Base-by-base conservation (phyloP, 2,797 vertebrate species). In the Silurus aristotelis region DNA sequence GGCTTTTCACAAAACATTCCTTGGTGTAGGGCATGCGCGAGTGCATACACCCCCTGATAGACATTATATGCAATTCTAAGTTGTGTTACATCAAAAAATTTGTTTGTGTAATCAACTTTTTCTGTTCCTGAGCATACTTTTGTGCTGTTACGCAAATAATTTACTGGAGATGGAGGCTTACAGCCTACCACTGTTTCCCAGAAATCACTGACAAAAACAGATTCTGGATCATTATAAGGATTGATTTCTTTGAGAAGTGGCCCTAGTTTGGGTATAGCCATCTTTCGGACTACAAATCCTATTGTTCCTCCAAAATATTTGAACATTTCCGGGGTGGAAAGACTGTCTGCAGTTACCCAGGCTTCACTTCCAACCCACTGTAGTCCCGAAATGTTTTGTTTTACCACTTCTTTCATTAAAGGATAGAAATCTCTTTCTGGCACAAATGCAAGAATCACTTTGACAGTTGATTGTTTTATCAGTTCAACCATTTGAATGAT, bases 341-440 rank as follows among this genome's bases (percentile, higher is more conserved):
- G 93, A 10, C 88, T 90, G 80, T 31, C 60, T 85, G 95, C 94
- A 20, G 95, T 96, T 87, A 95, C 93, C 95, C 95, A 96, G 9
- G 94, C 93, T 88, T 95, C 95, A 78, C 93, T 96, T 55, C 91
- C 95, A 64, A 96, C 91, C 96, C 95, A 96, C 87, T 95, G 95
- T 76, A 95, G 95, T 61, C 92, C 93, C n/a, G 94, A 93, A 72
- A 96, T 93, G 66, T 96, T 96, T 73, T 95, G 95, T 82, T 89
- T 92, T 2, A 94, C 89, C 2, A 95, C 61, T 88, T 96, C 94
- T 87, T 87, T 90, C 93, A 96, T 95, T 46, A 96, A 87, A 72
- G 93, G 93, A 78, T 90, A 92, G 64, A 96, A 91, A 80, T 95
- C 94, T 64, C 91, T 89, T 84, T 95, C 94, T 55, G 94, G 88